Percentiles rank a stretch among this genome's conserved stretches.
Conservation (phyloP, 1,140 invertebrate species). For the Forficula auricularia region DNA sequence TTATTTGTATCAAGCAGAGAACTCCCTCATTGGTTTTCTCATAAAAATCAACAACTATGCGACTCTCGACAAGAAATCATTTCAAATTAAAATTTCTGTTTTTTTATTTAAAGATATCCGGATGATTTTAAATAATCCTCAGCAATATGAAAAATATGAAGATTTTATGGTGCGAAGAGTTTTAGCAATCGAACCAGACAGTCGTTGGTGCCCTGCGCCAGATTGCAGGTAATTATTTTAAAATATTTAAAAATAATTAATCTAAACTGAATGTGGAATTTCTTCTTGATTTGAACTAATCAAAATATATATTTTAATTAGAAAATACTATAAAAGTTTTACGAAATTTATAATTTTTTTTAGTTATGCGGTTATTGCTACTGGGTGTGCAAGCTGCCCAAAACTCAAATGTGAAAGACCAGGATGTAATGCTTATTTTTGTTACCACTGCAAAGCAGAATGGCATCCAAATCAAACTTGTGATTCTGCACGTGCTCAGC, state of each 20-base stretch:
- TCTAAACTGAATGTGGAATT: too few species aligned
- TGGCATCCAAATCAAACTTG: constrained; percentile 98
- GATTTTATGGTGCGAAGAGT: constrained; percentile 88
- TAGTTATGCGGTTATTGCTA: constrained; percentile 86
- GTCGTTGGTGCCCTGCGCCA: constrained; percentile 87
- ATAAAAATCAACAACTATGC: too few species aligned
- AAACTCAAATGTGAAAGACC: constrained; percentile 80
- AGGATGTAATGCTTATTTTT: constrained; percentile 85
- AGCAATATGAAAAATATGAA: constrained; percentile 77
- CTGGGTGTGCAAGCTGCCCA: constrained; percentile 89
- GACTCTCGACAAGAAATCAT: too few species aligned
- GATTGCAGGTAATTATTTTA: constrained; percentile 65
- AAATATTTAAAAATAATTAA: too few species aligned
- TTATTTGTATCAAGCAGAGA: too few species aligned
- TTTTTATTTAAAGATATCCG: constrained; percentile 47
- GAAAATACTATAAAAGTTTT: neutral
- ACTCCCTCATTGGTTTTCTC: too few species aligned
- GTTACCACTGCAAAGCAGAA: constrained; percentile 92
- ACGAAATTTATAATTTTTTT: constrained; percentile 17
- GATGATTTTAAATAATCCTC: constrained; percentile 56
- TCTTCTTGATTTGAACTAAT: too few species aligned
- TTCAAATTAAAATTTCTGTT: too few species aligned
- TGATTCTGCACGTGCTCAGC: constrained; percentile 72
- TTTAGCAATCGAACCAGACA: constrained; percentile 80
- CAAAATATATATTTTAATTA: too few species aligned